These are phyloP conservation scores for Tonatia bakeri DNA, from an alignment of 2,113 vertebrate genomes.

Conservation along the genomic window DNA sequence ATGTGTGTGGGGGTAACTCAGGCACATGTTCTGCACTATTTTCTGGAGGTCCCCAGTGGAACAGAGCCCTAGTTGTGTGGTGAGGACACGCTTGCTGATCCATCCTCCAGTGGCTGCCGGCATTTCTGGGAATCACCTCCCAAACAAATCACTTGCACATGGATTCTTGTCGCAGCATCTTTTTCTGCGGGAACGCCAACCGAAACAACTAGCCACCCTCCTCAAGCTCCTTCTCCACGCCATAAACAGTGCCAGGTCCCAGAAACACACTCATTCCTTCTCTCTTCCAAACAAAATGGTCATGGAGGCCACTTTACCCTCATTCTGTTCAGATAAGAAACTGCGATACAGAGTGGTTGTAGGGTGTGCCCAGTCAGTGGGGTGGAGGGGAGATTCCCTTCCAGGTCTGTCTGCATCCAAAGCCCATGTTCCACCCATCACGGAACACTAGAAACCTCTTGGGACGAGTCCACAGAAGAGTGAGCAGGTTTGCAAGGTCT, in stretches of 20 bases:
- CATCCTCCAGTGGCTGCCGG: neutral
- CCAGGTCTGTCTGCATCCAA: neutral
- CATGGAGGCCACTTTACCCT: neutral
- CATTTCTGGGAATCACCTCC: neutral
- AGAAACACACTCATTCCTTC: neutral
- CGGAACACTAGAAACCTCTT: neutral
- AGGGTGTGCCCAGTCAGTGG: neutral
- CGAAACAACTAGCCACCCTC: neutral
- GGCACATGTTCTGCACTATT: neutral
- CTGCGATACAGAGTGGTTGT: too few relatives aligned
- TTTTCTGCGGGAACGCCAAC: neutral
- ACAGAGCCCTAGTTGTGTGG: neutral
- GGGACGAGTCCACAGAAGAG: neutral
- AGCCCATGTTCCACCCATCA: neutral
- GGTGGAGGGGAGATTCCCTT: neutral
- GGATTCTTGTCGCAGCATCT: neutral
- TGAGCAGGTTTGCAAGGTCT: neutral
- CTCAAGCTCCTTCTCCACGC: neutral
- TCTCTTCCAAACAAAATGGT: neutral
- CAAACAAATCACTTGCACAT: neutral
- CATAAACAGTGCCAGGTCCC: accelerated
- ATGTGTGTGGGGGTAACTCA: too few relatives aligned
- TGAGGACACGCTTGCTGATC: neutral
- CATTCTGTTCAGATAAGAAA: neutral
- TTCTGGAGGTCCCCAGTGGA: neutral